Conservation (phyloP, 2,888 invertebrate species). For the Hanleya hanleyi region DNA sequence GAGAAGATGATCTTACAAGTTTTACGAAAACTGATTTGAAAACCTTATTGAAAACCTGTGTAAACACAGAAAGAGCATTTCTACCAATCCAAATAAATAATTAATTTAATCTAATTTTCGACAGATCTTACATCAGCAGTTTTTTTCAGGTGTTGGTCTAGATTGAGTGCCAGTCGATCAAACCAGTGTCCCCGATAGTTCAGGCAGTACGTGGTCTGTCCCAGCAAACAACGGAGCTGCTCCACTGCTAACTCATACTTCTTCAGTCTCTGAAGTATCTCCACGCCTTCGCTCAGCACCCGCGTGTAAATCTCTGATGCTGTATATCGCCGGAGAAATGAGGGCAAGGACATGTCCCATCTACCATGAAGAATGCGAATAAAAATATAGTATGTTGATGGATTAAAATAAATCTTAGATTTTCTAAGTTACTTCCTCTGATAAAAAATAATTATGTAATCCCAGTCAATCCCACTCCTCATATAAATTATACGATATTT, state of each 20-base stretch:
- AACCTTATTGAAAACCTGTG: too few relatives aligned
- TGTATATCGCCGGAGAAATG: conserved; percentile 78
- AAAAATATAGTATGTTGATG: neutral
- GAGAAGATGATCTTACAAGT: too few relatives aligned
- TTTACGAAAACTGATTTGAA: too few relatives aligned
- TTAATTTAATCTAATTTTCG: too few relatives aligned
- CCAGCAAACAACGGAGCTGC: conserved; percentile 76
- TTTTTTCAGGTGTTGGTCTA: conserved; percentile 76
- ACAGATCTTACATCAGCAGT: too few relatives aligned
- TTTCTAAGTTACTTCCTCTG: too few relatives aligned
- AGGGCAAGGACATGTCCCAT: conserved; percentile 72
- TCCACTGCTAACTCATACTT: conserved; percentile 76
- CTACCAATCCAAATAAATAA: too few relatives aligned
- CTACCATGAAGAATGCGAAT: conserved; percentile 32
- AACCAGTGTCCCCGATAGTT: conserved; percentile 76
- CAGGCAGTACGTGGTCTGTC: conserved; percentile 74
- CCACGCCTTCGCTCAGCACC: conserved; percentile 73
- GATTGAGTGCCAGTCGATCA: conserved; percentile 79
- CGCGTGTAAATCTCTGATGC: conserved; percentile 75
- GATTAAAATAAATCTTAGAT: neutral
- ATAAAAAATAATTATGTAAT: neutral
- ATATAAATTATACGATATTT: too few relatives aligned
- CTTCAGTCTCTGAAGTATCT: conserved; percentile 74
- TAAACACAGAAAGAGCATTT: too few relatives aligned
- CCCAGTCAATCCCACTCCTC: too few relatives aligned